phyloP scores from a whole-genome alignment of 2,888 invertebrate species.

The Calameuta pallipes region DNA sequence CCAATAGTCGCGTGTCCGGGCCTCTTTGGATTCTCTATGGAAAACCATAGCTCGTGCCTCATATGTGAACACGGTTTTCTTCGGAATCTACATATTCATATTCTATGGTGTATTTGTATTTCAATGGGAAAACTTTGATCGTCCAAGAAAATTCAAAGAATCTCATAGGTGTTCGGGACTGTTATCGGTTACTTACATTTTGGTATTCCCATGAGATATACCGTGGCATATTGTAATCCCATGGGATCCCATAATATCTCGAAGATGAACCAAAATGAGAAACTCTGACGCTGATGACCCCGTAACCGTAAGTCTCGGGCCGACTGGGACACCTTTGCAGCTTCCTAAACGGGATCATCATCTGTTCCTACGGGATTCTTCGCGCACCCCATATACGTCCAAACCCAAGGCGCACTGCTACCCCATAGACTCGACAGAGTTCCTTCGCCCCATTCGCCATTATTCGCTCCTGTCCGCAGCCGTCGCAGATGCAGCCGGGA shows the following conservation, averaged over 20 bases:
- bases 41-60: too few relatives aligned
- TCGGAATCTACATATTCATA: too few relatives aligned
- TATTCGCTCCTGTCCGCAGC: slow-evolving; percentile 27
- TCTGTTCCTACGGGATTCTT: slow-evolving; percentile 58
- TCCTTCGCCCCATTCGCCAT: slow-evolving; percentile 26
- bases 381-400: slow-evolving; percentile 27
- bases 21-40: too few relatives aligned
- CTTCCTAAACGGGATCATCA: slow-evolving; percentile 62
- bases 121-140: too few relatives aligned
- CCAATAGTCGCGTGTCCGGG: too few relatives aligned
- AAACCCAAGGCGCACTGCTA: slow-evolving; percentile 14
- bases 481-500: slow-evolving; percentile 47
- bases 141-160: not conserved
- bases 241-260: not conserved
- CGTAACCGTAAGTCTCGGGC: slow-evolving; percentile 52
- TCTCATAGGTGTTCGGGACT: not conserved
- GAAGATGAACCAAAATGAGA: slow-evolving; percentile 16
- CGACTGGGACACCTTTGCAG: slow-evolving; percentile 46
- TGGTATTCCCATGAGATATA: not conserved
- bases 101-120: too few relatives aligned
- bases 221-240: not conserved
- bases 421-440: slow-evolving; percentile 21
- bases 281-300: slow-evolving; percentile 44
- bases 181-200: not conserved
- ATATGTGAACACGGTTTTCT: too few relatives aligned